These are phyloP conservation scores for Agrotis segetum DNA, from an alignment of 2,888 invertebrate species.

Conservation along the genomic window DNA sequence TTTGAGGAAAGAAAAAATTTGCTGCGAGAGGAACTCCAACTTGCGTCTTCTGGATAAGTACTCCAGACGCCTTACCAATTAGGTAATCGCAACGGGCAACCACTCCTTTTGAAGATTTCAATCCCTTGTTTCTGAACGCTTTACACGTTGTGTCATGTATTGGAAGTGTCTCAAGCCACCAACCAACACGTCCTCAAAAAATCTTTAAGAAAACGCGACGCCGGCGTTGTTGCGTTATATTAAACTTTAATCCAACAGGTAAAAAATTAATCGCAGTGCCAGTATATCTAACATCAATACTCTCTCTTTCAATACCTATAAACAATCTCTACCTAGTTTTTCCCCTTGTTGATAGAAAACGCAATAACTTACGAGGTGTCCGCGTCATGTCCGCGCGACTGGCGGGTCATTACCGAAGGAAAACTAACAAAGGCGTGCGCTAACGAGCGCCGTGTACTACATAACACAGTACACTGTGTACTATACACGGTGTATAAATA, in stretches of 20 bases:
- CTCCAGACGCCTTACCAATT: no score
- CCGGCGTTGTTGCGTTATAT: no score
- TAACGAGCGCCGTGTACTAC: conserved; percentile 43
- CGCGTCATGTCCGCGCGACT: conserved; percentile 22
- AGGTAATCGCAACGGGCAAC: no score
- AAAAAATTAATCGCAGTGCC: background rate
- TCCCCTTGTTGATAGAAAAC: conserved; percentile 20
- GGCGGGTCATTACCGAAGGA: conserved; percentile 46
- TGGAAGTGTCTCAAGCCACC: no score
- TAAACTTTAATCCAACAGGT: background rate
- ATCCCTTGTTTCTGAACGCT: no score
- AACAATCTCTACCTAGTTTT: conserved; percentile 11
- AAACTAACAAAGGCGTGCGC: conserved; percentile 54
- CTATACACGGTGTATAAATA: background rate
- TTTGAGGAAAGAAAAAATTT: no score
- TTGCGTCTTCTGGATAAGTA: no score
- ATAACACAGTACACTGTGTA: background rate
- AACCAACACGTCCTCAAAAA: no score
- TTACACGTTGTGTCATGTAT: no score
- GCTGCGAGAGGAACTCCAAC: no score
- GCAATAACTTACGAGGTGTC: conserved; percentile 20
- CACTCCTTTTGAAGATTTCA: no score
- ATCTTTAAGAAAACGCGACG: no score
- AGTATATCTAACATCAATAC: background rate
- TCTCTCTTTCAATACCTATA: background rate